phyloP scores from a whole-genome alignment of 1,140 invertebrate genomes.

The Amphibalanus amphitrite region DNA sequence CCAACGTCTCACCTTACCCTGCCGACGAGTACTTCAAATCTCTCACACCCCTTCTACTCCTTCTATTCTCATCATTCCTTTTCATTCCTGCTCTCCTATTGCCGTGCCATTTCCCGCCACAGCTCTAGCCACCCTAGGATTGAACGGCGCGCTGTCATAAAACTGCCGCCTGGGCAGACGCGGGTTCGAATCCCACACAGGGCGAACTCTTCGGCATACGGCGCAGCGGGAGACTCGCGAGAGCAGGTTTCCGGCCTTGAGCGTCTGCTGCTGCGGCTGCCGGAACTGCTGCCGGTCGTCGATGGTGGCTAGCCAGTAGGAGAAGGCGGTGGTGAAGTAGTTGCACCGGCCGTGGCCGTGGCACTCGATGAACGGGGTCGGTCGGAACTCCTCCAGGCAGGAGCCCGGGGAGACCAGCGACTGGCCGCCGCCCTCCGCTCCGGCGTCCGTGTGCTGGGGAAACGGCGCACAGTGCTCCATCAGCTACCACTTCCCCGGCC shows the following conservation, averaged over 20 bases:
- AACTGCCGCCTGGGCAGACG: too few relatives aligned
- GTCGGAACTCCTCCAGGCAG: constrained; percentile 75
- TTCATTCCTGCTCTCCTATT: too few relatives aligned
- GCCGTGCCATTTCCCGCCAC: too few relatives aligned
- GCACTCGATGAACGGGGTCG: constrained; percentile 31
- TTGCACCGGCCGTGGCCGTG: constrained; percentile 65
- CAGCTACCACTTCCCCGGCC: too few relatives aligned
- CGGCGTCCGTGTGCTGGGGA: constrained; percentile 22
- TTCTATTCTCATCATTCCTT: too few relatives aligned
- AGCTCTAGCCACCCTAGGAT: too few relatives aligned
- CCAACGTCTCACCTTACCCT: too few relatives aligned
- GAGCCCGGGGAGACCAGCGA: constrained; percentile 77
- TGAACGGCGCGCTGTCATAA: too few relatives aligned
- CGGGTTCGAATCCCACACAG: too few relatives aligned
- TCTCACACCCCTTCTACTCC: too few relatives aligned
- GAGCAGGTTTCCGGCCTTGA: constrained; percentile 59
- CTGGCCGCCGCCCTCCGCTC: constrained; percentile 88
- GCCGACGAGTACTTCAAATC: too few relatives aligned
- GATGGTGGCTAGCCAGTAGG: constrained; percentile 78
- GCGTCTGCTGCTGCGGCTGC: constrained; percentile 58
- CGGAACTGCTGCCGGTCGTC: constrained; percentile 62
- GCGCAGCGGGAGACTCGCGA: constrained; percentile 59
- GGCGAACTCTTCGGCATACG: not conserved
- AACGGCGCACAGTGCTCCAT: too few relatives aligned
- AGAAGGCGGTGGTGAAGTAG: constrained; percentile 65